Base-by-base conservation (phyloP, 1,140 invertebrate genomes). In the Trichogramma pretiosum region DNA sequence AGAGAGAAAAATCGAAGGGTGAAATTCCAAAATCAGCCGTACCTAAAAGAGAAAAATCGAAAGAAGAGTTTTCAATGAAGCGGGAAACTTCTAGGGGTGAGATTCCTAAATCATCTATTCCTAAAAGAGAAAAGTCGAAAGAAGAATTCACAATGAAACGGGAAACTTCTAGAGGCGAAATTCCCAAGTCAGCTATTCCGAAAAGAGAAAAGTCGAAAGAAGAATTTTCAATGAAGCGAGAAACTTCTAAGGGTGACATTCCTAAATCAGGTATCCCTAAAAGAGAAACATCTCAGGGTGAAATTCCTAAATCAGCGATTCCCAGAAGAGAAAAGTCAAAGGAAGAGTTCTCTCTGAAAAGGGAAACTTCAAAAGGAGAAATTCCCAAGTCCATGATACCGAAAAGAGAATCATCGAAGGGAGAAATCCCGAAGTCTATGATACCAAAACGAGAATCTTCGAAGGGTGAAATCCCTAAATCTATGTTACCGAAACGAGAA, bases 401-500 rank as follows among this genome's bases (percentile, higher is more conserved):
- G 7, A 46, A 37, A 13, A 8, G 47, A 53, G 3, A 61, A 55
- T 26, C 35, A 42, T 19, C 40, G 1, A 34, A 41, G 11, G 48
- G 41, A 11, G 48, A 45, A 39, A 40, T 44, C 5, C 11, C 36
- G 3, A 35, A 23, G n/a, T 18, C 30, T 13, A 28, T 13, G 7
- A 35, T 34, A 26, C 37, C 32, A 17, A 38, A 35, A 18, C 7
- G 37, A 14, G 30, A 50, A 40, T 40, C 45, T 1, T 50, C 48
- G 1, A 51, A 46, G 32, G 49, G 33, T 11, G 43, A 45, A 23
- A 40, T 44, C 5, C 11, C 36, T 8, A 35, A 23, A 18, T 18
- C 30, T 13, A 28, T 13, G 7, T 64, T 38, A 59, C 56, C 33
- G 56, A 63, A 46, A 67, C 11, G 42, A 28, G 43, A 45, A 36